Conservation (phyloP, 2,888 invertebrate genomes). For the Lucinisca nassula region DNA sequence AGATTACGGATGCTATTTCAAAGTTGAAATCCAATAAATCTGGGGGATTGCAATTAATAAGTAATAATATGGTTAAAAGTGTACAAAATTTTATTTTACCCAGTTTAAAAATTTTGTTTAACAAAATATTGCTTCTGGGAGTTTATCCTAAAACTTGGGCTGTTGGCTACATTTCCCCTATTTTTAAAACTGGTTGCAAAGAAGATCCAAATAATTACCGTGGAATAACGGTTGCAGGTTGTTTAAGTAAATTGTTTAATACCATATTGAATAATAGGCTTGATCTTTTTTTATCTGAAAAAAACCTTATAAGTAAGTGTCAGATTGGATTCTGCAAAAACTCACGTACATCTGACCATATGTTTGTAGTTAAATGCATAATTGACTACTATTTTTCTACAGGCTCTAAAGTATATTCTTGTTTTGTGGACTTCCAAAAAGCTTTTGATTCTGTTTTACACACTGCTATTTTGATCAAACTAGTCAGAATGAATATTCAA, state of each 20-base stretch:
- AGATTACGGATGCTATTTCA: neutral
- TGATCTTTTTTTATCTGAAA: neutral
- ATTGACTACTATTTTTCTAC: neutral
- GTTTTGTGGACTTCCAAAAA: slow-evolving; percentile 7
- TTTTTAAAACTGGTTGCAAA: slow-evolving; percentile 5
- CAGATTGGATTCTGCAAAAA: neutral
- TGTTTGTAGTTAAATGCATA: slow-evolving; percentile 7
- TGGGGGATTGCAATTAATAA: neutral
- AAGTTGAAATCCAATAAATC: neutral
- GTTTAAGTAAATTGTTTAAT: slow-evolving; percentile 23
- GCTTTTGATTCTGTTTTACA: slow-evolving; percentile 28
- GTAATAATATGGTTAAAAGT: neutral
- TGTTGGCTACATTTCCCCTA: slow-evolving; percentile 12
- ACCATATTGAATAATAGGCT: slow-evolving; percentile 10
- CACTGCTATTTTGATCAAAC: slow-evolving; percentile 7
- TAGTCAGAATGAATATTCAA: neutral
- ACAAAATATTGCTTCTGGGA: slow-evolving; percentile 5
- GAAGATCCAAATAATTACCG: slow-evolving; percentile 7
- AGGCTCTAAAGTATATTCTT: neutral
- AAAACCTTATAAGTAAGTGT: neutral
- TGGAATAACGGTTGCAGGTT: slow-evolving; percentile 2
- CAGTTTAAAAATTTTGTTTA: neutral
- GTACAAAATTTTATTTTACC: slow-evolving; percentile 1
- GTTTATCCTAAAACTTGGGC: slow-evolving; percentile 10
- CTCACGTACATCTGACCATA: neutral